Conservation (phyloP, 1,140 invertebrate species). For the Sitophilus oryzae region DNA sequence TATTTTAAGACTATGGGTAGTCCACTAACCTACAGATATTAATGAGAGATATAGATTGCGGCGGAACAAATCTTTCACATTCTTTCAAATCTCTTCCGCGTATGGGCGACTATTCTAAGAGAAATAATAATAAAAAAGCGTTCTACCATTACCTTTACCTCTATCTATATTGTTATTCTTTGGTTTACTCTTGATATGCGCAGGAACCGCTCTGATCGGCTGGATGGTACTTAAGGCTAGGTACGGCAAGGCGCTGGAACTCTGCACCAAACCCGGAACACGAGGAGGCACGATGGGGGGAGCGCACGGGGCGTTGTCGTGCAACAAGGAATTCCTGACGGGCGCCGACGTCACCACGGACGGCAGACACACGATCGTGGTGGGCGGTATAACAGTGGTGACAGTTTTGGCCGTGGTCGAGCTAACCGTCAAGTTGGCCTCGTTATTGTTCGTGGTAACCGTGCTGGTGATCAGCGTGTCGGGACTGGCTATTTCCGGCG, state of each 20-base stretch:
- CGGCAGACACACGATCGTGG: constrained; percentile 49
- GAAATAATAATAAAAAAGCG: constrained; percentile 5
- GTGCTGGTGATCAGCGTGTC: constrained; percentile 45
- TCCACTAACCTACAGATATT: too few species aligned
- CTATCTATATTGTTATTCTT: constrained; percentile 33
- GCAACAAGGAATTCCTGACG: constrained; percentile 40
- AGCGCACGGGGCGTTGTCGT: constrained; percentile 34
- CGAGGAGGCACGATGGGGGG: constrained; percentile 31
- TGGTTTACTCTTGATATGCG: constrained; percentile 41
- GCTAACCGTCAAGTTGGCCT: constrained; percentile 40
- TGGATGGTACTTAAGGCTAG: constrained; percentile 48
- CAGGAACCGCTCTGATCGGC: constrained; percentile 41
- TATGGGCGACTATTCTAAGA: too few species aligned
- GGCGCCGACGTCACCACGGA: constrained; percentile 41
- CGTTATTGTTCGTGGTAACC: constrained; percentile 34
- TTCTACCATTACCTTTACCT: constrained; percentile 9
- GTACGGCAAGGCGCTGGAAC: constrained; percentile 49
- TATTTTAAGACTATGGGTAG: too few species aligned
- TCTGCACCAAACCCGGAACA: constrained; percentile 43
- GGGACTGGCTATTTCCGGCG: constrained; percentile 45
- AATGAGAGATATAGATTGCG: too few species aligned
- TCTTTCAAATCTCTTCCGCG: too few species aligned
- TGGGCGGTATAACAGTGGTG: constrained; percentile 48
- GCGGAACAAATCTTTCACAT: too few species aligned
- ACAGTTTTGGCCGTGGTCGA: constrained; percentile 35